Conservation (phyloP, 64 coral and sea anemone genomes). For the Dendronephthya gigantea region DNA sequence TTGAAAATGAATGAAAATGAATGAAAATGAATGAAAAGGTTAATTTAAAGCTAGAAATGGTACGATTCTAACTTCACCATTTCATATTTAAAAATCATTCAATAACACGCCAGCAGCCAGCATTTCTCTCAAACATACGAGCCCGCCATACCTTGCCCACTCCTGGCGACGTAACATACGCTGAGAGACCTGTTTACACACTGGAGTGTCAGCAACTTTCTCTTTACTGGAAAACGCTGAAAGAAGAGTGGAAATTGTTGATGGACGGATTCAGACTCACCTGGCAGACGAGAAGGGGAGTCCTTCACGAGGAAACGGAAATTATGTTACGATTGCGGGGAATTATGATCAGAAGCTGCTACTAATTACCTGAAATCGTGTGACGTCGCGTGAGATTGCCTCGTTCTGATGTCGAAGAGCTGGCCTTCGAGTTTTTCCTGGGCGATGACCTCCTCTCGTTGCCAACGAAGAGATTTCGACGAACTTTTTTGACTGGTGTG, state of each 20-base stretch:
- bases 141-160: not conserved
- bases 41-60: too few relatives aligned
- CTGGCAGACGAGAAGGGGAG: not conserved
- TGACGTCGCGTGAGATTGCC: not conserved
- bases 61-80: not conserved
- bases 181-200: not conserved
- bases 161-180: not conserved
- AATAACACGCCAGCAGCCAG: too few relatives aligned
- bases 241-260: not conserved
- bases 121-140: too few relatives aligned
- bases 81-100: too few relatives aligned
- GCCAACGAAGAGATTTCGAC: slow-evolving; percentile 54
- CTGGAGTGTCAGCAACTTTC: not conserved
- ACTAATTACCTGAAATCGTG: not conserved
- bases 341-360: not conserved
- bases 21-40: not conserved
- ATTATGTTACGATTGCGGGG: too few relatives aligned
- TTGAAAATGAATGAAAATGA: too few relatives aligned
- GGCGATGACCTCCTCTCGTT: not conserved
- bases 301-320: not conserved
- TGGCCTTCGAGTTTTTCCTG: not conserved
- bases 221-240: not conserved
- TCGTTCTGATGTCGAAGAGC: not conserved
- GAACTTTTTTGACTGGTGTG: slow-evolving; percentile 72
- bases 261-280: too few relatives aligned